Conservation (phyloP, 2,797 vertebrate genomes). For the Lepidocolaptes lacrymiger region DNA sequence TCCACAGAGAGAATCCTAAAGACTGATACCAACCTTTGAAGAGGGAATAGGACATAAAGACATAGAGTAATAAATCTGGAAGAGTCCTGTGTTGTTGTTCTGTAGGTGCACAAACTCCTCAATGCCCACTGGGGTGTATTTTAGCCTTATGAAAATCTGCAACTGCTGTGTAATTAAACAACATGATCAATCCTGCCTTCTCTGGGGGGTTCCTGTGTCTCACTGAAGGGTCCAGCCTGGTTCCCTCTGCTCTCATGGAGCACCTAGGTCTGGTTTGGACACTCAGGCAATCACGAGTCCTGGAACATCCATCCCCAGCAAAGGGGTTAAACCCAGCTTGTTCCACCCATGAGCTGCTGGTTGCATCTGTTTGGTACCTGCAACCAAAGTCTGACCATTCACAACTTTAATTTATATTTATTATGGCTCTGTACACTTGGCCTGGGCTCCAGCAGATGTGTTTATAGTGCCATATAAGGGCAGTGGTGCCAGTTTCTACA, state of each 20-base stretch:
- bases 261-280: not conserved
- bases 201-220: not conserved
- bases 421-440: fast-evolving
- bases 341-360: not conserved
- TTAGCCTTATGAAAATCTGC: not conserved
- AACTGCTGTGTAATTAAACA: not conserved
- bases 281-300: not conserved
- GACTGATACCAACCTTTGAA: not conserved
- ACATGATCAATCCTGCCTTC: not conserved
- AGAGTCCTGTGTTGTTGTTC: no score
- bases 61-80: not conserved
- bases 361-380: not conserved
- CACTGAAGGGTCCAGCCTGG: not conserved
- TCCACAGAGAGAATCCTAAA: not conserved
- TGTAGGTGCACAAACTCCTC: not conserved
- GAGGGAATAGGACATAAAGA: not conserved
- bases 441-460: not conserved
- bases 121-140: not conserved
- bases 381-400: not conserved
- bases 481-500: not conserved
- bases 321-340: not conserved
- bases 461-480: not conserved
- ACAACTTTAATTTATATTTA: not conserved
- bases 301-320: not conserved
- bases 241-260: not conserved